phyloP scores from a whole-genome alignment of 64 coral and sea anemone species.

The Montipora cactus region DNA sequence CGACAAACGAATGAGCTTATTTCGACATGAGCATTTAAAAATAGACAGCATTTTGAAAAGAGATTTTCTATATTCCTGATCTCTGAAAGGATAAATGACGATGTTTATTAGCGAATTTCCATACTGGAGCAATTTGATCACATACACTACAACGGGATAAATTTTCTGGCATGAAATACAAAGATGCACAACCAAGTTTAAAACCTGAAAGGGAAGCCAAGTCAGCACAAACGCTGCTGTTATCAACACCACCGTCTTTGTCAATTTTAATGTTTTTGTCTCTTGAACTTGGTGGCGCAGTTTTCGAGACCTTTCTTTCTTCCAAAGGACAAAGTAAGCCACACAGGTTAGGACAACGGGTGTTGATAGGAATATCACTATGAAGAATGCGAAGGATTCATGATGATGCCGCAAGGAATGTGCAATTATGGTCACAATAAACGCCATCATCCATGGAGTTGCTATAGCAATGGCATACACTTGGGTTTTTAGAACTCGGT shows the following conservation, averaged over 20 bases:
- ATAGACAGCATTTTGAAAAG: not conserved
- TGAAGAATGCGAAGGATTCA: not conserved
- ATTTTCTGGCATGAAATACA: not conserved
- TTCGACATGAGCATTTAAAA: too few relatives aligned
- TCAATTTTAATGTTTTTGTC: conserved; percentile 5
- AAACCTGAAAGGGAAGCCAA: conserved; percentile 55
- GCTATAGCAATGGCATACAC: conserved; percentile 15
- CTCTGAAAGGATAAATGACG: not conserved
- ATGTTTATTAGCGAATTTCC: not conserved
- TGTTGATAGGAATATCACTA: not conserved
- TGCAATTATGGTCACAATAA: conserved; percentile 13
- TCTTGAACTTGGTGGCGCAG: not conserved
- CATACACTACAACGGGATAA: not conserved
- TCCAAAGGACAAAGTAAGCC: conserved; percentile 39
- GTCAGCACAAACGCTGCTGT: not conserved
- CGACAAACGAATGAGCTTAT: not conserved
- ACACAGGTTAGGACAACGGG: conserved; percentile 40
- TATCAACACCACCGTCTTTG: conserved; percentile 11
- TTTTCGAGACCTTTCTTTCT: not conserved
- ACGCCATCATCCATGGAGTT: conserved; percentile 42
- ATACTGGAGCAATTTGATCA: not conserved
- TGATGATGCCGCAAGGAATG: not conserved
- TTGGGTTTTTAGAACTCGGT: not conserved
- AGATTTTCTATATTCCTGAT: not conserved
- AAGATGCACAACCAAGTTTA: not conserved